These are phyloP conservation scores for Zoanthus gigantus DNA, from an alignment of 92 coral and sea anemone species.

Conservation along the genomic window DNA sequence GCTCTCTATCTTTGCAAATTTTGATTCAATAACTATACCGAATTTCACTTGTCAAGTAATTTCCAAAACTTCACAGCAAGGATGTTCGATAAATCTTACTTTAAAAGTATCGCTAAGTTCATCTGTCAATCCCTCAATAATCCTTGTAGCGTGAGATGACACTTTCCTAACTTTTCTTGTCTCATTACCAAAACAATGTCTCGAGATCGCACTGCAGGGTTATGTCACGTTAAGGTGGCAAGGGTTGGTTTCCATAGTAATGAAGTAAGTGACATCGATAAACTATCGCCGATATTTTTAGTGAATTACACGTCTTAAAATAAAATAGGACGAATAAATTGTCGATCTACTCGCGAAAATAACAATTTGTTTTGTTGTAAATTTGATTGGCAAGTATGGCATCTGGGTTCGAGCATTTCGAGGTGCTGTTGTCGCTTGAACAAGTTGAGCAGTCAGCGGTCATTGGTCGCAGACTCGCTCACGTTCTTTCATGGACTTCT, in stretches of 20 bases:
- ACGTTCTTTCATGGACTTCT: not conserved
- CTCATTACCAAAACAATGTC: conserved; percentile 5
- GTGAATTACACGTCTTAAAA: not conserved
- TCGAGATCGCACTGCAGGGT: not conserved
- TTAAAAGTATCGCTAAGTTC: not conserved
- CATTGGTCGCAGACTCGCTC: not conserved
- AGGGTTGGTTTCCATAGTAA: not conserved
- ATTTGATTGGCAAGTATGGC: not conserved
- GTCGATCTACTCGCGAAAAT: not conserved
- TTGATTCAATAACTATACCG: not conserved
- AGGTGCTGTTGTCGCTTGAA: not conserved
- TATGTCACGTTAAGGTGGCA: conserved; percentile 3
- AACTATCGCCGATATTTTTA: not conserved
- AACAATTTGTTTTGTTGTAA: not conserved
- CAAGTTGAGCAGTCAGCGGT: not conserved
- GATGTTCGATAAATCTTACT: not conserved
- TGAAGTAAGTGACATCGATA: not conserved
- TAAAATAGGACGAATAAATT: not conserved
- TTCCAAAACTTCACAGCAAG: not conserved
- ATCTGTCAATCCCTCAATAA: not conserved
- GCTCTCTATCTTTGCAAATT: not conserved
- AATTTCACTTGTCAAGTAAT: not conserved
- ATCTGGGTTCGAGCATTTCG: not conserved
- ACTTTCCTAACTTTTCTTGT: not conserved
- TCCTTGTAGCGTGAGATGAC: not conserved